phyloP scores from a whole-genome alignment of 2,888 invertebrate genomes.

The Coremacera marginata region DNA sequence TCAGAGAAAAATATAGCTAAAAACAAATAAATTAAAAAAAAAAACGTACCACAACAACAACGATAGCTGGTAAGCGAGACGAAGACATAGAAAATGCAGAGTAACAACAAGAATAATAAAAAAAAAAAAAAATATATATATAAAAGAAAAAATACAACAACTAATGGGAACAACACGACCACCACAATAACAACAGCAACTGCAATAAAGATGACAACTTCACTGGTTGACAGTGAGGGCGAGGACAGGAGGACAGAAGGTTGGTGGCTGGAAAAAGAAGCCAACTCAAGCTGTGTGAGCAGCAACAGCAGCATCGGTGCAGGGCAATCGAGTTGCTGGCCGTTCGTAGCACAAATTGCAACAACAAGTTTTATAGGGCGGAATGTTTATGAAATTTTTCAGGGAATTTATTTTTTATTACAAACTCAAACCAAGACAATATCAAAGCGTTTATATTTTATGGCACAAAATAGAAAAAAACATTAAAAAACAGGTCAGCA shows the following conservation, averaged over 20 bases:
- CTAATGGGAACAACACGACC: neutral
- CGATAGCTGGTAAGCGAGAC: neutral
- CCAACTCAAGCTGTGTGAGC: neutral
- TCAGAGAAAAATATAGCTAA: neutral
- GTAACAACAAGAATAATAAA: neutral
- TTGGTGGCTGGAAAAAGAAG: neutral
- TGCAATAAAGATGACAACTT: slow-evolving; percentile 9
- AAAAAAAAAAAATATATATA: neutral
- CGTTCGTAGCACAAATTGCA: no score
- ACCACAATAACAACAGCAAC: neutral
- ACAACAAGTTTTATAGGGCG: no score
- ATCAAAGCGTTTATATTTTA: neutral
- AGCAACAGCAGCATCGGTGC: no score
- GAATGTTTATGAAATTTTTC: no score
- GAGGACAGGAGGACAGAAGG: neutral
- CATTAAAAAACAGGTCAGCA: neutral
- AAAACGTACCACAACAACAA: neutral
- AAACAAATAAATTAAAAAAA: neutral
- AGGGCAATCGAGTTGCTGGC: no score
- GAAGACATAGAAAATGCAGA: neutral
- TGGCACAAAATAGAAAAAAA: neutral
- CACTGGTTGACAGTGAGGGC: neutral
- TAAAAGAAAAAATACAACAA: neutral
- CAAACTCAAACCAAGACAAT: no score
- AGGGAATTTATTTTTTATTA: no score